Evolutionary conservation across 2,888 invertebrate species (phyloP), one percentile per base, ranked within the genome.

Genomic region (Mechanitis mazaeus): DNA sequence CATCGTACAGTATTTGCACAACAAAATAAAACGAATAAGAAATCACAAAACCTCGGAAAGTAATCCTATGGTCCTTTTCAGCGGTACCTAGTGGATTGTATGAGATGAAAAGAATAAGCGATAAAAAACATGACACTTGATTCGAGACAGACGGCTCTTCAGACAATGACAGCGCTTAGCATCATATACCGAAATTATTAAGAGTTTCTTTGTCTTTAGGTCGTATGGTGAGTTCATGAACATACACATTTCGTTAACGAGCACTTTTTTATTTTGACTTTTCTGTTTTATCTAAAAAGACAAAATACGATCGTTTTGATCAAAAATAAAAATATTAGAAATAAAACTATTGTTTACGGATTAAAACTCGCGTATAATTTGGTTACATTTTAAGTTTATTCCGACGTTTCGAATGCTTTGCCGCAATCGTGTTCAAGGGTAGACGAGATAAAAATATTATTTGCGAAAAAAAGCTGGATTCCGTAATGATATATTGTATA

Each of bases 131-230:
- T 74, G 75, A 71, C 79, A 79, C 85, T 85, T 83, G 83, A 83
- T 81, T 81, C 74, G 80, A 82, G 84, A 81, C 85, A 84, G 85
- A 83, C 83, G 78, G 75, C 76, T 72, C 86, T 85, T 74, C 79
- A 85, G 82, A 87, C 87, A 87, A 87, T 85, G 72, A 78, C 76
- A 77, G 74, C 75, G 80, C 83, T 85, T 82, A 83, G 82, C 83
- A 64, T 66, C 61, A 66, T 66, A 64, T 58, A 55, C 56, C 59
- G 59, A 59, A 47, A 59, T 57, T 55, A n/a, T 59, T 11, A 60
- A 60, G 33, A 33, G 59, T 33, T 54, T 46, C 47, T 35, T 33
- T 60, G 33, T 47, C 50, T 50, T 50, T 31, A 50, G 50, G 5
- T 7, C 31, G 31, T 47, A 47, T 20, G 7, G 3, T 6, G 3